Conservation (phyloP, 53 echinoderm and acorn worm genomes). For the Echinarachnius parma region DNA sequence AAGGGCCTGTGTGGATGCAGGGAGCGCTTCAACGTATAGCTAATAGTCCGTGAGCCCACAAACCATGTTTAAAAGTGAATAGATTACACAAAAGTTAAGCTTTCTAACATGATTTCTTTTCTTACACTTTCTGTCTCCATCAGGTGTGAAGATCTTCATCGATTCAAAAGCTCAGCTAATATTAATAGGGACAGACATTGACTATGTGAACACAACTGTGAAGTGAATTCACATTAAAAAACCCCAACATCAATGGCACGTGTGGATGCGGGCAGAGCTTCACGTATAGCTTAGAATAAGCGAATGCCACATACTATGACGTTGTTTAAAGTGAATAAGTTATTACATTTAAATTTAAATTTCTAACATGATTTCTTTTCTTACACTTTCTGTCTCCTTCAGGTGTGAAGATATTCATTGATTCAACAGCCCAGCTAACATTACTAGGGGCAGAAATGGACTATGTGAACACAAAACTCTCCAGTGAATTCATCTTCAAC, state of each 20-base stretch:
- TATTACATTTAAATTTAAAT: no score
- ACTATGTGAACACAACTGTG: constrained; percentile 73
- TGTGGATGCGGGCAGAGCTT: constrained; percentile 98
- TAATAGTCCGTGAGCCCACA: no score
- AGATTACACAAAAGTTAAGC: no score
- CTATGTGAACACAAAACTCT: constrained; percentile 65
- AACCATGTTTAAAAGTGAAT: no score
- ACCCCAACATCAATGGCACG: constrained; percentile 92
- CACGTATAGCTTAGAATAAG: constrained; percentile 65
- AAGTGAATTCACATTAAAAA: constrained; percentile 93
- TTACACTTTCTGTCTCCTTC: no score
- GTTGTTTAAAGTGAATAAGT: no score
- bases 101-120: no score
- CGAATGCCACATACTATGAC: no score
- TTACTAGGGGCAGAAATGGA: constrained; percentile 97
- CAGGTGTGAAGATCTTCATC: constrained; percentile 87
- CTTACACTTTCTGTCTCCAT: no score
- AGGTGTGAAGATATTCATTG: constrained; percentile 87
- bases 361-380: no score
- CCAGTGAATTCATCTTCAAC: constrained; percentile 91
- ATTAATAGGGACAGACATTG: constrained; percentile 93
- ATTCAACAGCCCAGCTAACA: constrained; percentile 91
- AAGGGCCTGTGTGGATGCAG: constrained; percentile 95
- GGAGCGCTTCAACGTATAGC: constrained; percentile 82
- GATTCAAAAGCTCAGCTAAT: constrained; percentile 95